Conservation (phyloP, 2,888 invertebrate species). For the Abrostola tripartita region DNA sequence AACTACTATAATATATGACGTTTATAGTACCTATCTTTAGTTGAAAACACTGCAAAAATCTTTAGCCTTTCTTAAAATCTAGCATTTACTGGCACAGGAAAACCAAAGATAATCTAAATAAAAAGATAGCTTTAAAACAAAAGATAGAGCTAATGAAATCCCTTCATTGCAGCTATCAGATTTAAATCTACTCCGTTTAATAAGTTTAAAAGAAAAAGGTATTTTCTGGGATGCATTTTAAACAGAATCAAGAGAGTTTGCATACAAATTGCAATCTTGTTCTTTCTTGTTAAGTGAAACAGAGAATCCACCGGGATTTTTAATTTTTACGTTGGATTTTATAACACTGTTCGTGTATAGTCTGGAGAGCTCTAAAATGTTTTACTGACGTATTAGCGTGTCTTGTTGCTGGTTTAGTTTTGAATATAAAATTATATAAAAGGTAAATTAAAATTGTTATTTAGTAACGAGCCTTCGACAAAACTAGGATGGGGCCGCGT, state of each 20-base stretch:
- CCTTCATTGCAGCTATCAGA: conserved; percentile 32
- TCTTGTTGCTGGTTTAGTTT: too few relatives aligned
- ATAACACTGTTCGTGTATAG: not conserved
- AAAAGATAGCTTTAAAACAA: conserved; percentile 27
- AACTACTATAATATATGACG: too few relatives aligned
- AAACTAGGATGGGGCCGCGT: too few relatives aligned
- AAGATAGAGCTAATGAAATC: conserved; percentile 39
- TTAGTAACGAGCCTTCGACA: too few relatives aligned
- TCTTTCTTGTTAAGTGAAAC: not conserved
- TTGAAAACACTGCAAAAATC: too few relatives aligned
- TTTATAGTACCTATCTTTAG: too few relatives aligned
- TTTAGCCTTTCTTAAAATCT: too few relatives aligned
- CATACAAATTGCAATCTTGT: conserved; percentile 22
- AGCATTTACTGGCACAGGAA: conserved; percentile 8
- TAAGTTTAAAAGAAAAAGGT: conserved; percentile 21
- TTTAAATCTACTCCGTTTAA: conserved; percentile 41
- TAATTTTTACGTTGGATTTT: conserved; percentile 1
- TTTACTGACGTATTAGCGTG: not conserved
- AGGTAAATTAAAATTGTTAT: too few relatives aligned
- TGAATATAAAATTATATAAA: too few relatives aligned
- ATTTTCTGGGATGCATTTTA: conserved; percentile 39
- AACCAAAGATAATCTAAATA: conserved; percentile 29
- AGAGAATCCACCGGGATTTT: not conserved
- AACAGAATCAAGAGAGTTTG: conserved; percentile 24
- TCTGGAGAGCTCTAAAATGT: not conserved